These are phyloP conservation scores for Aromia moschata DNA, from an alignment of 2,888 invertebrate genomes.

Conservation along the genomic window DNA sequence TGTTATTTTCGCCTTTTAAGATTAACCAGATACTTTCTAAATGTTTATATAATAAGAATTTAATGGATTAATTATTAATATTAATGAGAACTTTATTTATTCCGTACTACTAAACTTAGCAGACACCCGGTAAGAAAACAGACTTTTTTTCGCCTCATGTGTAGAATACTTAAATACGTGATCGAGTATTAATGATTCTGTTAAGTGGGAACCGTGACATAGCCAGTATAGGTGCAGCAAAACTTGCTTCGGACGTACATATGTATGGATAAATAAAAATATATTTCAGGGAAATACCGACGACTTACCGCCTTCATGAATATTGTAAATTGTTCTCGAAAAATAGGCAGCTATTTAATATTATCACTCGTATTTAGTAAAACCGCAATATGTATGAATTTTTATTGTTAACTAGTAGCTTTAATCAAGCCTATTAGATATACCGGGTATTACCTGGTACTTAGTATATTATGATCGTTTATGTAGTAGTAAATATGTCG, in stretches of 20 bases:
- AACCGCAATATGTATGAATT: not conserved
- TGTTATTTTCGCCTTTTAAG: slow-evolving; percentile 14
- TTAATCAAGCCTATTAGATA: not conserved
- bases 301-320: not conserved
- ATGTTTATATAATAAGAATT: slow-evolving; percentile 21
- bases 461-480: no score
- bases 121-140: slow-evolving; percentile 12
- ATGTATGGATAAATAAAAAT: slow-evolving; percentile 1
- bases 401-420: no score
- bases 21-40: slow-evolving; percentile 20
- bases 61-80: slow-evolving; percentile 20
- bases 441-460: no score
- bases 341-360: slow-evolving; percentile 8
- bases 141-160: slow-evolving; percentile 27
- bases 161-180: slow-evolving; percentile 27
- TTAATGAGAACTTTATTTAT: slow-evolving; percentile 14
- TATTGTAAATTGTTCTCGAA: slow-evolving; percentile 17
- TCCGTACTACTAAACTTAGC: slow-evolving; percentile 8
- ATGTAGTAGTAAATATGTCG: no score
- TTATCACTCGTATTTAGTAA: slow-evolving; percentile 4
- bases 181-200: slow-evolving; percentile 27
- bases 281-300: slow-evolving; percentile 18
- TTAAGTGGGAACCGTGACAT: slow-evolving; percentile 9
- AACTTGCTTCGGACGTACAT: slow-evolving; percentile 5
- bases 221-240: slow-evolving; percentile 18